Evolutionary conservation across 1,140 invertebrate genomes (phyloP).

Genomic region (Aradophagus sp.): DNA sequence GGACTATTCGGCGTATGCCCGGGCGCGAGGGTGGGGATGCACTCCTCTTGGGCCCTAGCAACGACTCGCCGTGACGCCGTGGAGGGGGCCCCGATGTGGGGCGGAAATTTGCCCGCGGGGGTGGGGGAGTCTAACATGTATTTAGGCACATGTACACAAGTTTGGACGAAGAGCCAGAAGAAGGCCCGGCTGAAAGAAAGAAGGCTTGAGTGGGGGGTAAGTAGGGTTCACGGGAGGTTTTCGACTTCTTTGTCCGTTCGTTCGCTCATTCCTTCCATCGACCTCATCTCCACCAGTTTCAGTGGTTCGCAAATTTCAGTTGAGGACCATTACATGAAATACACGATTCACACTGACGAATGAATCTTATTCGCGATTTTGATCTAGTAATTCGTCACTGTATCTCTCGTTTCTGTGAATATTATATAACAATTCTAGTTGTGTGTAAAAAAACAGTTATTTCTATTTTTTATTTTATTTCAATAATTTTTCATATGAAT

Average conservation of each 20-base stretch:
- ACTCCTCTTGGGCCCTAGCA: conserved; percentile 67
- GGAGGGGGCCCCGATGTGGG: conserved; percentile 48
- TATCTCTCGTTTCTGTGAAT: too few species aligned
- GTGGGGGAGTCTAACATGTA: conserved; percentile 70
- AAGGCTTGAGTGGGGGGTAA: conserved; percentile 69
- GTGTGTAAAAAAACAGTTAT: too few species aligned
- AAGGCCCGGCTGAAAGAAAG: conserved; percentile 56
- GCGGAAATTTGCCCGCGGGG: conserved; percentile 42
- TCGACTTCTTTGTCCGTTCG: conserved; percentile 71
- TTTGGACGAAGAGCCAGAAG: conserved; percentile 49
- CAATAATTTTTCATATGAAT: too few species aligned
- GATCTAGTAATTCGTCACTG: too few species aligned
- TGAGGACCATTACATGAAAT: conserved; percentile 23
- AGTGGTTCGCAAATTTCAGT: conserved; percentile 71
- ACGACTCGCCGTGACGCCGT: conserved; percentile 69
- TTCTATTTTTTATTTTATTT: too few species aligned
- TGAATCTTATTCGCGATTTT: too few species aligned
- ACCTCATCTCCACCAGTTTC: conserved; percentile 69
- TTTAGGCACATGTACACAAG: conserved; percentile 68
- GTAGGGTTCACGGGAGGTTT: conserved; percentile 76
- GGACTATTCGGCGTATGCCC: conserved; percentile 63
- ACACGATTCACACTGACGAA: too few species aligned
- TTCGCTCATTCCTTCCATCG: conserved; percentile 36
- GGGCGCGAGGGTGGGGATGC: conserved; percentile 31
- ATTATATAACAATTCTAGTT: too few species aligned